phyloP scores from a whole-genome alignment of 2,797 vertebrate species.

The Darevskia nairensis region DNA sequence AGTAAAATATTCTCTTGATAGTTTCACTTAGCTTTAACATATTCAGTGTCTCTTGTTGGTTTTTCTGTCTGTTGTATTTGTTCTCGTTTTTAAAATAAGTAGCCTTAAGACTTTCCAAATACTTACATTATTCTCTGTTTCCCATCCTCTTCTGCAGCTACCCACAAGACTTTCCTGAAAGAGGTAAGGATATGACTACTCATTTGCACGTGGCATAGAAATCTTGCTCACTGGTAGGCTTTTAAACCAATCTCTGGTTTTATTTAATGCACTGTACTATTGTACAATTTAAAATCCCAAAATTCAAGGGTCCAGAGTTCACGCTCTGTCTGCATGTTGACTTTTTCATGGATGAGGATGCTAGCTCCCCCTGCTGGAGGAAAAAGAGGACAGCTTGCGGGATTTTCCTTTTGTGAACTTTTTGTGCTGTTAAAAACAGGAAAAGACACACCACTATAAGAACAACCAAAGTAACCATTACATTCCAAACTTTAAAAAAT shows the following conservation, averaged over 20 bases:
- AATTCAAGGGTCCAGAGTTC: conserved; percentile 27
- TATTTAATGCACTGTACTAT: neutral
- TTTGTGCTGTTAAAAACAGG: neutral
- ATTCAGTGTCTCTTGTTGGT: neutral
- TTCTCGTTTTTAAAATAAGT: neutral
- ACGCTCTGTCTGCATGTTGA: conserved; percentile 1
- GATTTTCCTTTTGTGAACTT: neutral
- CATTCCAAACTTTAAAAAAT: neutral
- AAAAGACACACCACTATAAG: neutral
- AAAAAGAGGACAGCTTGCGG: conserved; percentile 38
- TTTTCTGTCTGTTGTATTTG: neutral
- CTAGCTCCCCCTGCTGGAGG: conserved; percentile 81
- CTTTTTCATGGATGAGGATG: conserved; percentile 69
- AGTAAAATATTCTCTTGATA: neutral
- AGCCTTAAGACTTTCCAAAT: neutral
- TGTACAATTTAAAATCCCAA: neutral
- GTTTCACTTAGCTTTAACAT: neutral
- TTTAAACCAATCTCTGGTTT: conserved; percentile 3
- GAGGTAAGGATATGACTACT: conserved; percentile 80
- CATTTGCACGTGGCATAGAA: neutral
- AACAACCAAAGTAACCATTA: neutral
- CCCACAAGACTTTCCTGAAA: conserved; percentile 87
- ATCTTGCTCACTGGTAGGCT: conserved; percentile 21
- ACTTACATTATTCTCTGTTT: neutral
- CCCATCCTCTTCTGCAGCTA: conserved; percentile 80